Percentiles rank a stretch among this genome's conserved stretches.
These are phyloP conservation scores for Lepidocyrtoides sp. DNA, from an alignment of 2,888 invertebrate genomes.

Conservation along the genomic window DNA sequence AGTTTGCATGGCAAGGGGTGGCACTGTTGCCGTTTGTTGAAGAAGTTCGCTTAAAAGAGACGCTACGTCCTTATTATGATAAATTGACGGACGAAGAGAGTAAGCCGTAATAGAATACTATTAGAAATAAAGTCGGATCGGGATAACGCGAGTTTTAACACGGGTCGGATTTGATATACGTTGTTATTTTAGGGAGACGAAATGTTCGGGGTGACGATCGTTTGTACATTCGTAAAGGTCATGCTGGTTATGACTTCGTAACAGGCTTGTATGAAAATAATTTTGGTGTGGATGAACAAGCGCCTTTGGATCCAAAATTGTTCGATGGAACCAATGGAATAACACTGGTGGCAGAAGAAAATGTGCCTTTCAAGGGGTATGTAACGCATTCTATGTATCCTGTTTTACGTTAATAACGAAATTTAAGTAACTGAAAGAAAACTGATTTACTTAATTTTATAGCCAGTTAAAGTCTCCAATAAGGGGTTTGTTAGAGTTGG, in stretches of 20 bases:
- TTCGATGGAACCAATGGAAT: constrained; percentile 95
- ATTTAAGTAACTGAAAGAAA: not conserved
- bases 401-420: constrained; percentile 73
- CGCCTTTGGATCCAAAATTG: constrained; percentile 89
- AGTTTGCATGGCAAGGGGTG: constrained; percentile 99
- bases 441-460: constrained; percentile 72
- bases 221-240: constrained; percentile 93
- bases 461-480: constrained; percentile 91
- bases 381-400: constrained; percentile 85
- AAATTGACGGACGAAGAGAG: constrained; percentile 94
- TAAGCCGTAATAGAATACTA: too few relatives aligned
- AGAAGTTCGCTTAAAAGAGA: constrained; percentile 94
- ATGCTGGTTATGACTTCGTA: constrained; percentile 91
- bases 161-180: not conserved
- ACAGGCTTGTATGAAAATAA: constrained; percentile 90
- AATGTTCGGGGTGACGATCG: constrained; percentile 96
- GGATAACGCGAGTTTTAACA: not conserved
- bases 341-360: constrained; percentile 91
- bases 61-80: constrained; percentile 93
- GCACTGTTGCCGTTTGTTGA: constrained; percentile 99
- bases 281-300: constrained; percentile 86
- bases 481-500: constrained; percentile 89
- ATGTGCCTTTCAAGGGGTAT: constrained; percentile 90
- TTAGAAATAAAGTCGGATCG: not conserved
- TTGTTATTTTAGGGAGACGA: constrained; percentile 89